Evolutionary conservation across 2,797 vertebrate species (phyloP).

Genomic region (Phyllotis vaccarum): DNA sequence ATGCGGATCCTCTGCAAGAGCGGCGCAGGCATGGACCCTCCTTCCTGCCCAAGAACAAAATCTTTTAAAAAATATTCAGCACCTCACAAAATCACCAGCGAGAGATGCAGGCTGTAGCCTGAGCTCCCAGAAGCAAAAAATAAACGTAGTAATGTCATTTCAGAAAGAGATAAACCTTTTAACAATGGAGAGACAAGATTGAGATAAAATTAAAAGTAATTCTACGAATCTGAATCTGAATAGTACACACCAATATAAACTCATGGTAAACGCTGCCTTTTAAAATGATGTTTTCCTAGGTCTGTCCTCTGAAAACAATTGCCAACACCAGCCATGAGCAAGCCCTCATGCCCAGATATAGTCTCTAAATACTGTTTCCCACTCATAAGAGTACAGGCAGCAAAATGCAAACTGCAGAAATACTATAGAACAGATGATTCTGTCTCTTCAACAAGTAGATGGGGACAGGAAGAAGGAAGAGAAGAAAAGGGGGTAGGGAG

Average conservation of each 20-base stretch:
- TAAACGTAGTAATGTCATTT: not conserved
- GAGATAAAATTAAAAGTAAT: not conserved
- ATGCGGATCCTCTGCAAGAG: not conserved
- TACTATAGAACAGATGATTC: not conserved
- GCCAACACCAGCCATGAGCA: not conserved
- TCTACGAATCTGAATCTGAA: not conserved
- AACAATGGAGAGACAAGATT: conserved; percentile 22
- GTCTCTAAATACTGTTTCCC: not conserved
- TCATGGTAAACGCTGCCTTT: not conserved
- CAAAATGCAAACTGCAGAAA: not conserved
- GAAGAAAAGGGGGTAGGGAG: not conserved
- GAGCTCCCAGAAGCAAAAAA: not conserved
- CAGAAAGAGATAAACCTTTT: not conserved
- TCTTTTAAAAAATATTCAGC: not conserved
- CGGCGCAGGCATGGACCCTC: no score
- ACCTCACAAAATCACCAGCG: not conserved
- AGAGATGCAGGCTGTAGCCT: not conserved
- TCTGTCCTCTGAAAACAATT: not conserved
- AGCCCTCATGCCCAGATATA: not conserved
- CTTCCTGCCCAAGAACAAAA: not conserved
- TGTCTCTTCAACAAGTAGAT: not conserved
- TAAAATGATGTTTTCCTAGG: not conserved
- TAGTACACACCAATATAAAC: not conserved
- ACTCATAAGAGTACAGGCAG: not conserved
- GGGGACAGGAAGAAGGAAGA: not conserved